Evolutionary conservation across 1,140 invertebrate genomes (phyloP).

Genomic region (Gryllus bimaculatus): DNA sequence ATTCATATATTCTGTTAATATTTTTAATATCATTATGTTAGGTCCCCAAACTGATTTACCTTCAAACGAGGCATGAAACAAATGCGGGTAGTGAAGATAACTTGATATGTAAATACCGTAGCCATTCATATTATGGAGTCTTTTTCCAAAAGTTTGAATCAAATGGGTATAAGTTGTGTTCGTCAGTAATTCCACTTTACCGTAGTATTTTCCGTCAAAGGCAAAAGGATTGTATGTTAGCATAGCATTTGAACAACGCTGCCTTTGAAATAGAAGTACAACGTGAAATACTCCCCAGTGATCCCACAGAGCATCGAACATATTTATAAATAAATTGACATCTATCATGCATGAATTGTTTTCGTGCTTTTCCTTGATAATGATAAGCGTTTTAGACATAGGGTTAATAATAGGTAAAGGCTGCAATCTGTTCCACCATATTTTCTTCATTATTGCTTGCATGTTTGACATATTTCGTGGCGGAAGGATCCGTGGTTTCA

Average conservation of each 20-base stretch:
- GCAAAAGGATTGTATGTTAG: not conserved
- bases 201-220: not conserved
- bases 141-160: not conserved
- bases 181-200: not conserved
- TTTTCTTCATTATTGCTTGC: not conserved
- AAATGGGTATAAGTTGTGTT: not conserved
- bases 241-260: not conserved
- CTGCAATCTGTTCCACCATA: not conserved
- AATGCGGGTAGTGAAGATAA: not conserved
- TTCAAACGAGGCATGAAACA: not conserved
- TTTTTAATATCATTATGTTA: not conserved
- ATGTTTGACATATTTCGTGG: not conserved
- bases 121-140: not conserved
- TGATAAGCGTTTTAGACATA: not conserved
- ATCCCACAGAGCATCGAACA: not conserved
- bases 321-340: not conserved
- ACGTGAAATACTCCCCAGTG: not conserved
- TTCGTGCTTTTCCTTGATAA: not conserved
- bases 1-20: not conserved
- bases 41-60: not conserved
- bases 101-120: not conserved
- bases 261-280: not conserved
- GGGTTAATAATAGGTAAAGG: not conserved
- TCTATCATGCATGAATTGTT: not conserved
- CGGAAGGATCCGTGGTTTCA: not conserved